phyloP scores from a whole-genome alignment of 2,113 vertebrate species.

The Collichthys lucidus region DNA sequence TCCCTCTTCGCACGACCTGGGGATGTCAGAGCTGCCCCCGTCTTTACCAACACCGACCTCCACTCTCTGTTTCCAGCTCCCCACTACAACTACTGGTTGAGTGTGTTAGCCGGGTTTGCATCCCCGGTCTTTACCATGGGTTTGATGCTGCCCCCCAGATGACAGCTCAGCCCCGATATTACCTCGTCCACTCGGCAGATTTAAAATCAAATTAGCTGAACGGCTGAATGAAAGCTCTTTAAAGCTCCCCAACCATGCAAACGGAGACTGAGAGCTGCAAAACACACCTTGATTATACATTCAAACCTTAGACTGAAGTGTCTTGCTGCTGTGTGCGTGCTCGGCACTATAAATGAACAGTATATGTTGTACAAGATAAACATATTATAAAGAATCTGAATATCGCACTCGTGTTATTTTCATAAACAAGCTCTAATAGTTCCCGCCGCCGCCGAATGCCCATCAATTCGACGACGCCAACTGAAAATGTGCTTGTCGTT shows the following conservation, averaged over 20 bases:
- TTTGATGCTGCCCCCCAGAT: conserved; percentile 61
- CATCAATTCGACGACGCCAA: conserved; percentile 54
- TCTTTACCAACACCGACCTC: not conserved
- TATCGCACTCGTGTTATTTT: conserved; percentile 56
- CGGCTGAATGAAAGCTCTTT: conserved; percentile 66
- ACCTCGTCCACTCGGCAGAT: conserved; percentile 65
- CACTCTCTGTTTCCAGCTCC: not conserved
- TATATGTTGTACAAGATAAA: conserved; percentile 51
- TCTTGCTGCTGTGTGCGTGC: conserved; percentile 13
- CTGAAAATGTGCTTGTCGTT: conserved; percentile 64
- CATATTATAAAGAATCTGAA: conserved; percentile 58
- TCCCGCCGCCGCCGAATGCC: conserved; percentile 24
- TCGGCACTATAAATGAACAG: conserved; percentile 3
- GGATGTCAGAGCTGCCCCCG: not conserved
- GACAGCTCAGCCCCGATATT: conserved; percentile 63
- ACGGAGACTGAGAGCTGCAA: not conserved
- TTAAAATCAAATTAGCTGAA: conserved; percentile 77
- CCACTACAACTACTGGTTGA: conserved; percentile 6
- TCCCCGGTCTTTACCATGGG: conserved; percentile 58
- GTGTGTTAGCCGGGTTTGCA: conserved; percentile 32
- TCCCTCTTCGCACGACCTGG: conserved; percentile 22
- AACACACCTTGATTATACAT: conserved; percentile 44
- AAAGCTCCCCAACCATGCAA: conserved; percentile 38
- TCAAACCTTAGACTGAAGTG: conserved; percentile 41
- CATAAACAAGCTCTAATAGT: conserved; percentile 69